Evolutionary conservation across 2,888 invertebrate genomes (phyloP).

Genomic region (Epistrophella euchroma): DNA sequence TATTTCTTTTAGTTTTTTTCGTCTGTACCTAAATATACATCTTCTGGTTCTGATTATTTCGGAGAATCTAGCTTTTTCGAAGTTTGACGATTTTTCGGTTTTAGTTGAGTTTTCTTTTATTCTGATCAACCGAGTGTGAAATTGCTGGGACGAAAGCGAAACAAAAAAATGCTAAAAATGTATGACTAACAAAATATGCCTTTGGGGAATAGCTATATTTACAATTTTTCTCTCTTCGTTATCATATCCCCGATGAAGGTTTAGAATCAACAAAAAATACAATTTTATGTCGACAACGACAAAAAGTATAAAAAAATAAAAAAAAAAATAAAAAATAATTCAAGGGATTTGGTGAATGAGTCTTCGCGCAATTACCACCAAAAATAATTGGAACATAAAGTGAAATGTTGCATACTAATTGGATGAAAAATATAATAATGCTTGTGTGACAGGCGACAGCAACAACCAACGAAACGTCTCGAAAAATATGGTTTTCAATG

Average conservation of each 20-base stretch:
- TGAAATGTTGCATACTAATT: slow-evolving; percentile 59
- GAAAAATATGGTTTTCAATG: slow-evolving; percentile 10
- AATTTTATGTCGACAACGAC: slow-evolving; percentile 18
- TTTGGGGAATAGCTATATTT: background rate
- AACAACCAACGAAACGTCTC: background rate
- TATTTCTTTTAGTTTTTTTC: slow-evolving; percentile 1
- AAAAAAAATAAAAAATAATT: slow-evolving; percentile 7
- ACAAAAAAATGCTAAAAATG: slow-evolving; percentile 28
- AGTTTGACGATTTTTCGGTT: background rate
- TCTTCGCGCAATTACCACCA: slow-evolving; percentile 47
- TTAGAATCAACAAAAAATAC: background rate
- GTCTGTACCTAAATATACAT: slow-evolving; percentile 15
- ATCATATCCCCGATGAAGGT: slow-evolving; percentile 10
- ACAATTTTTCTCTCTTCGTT: background rate
- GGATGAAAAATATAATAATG: slow-evolving; percentile 24
- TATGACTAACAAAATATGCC: slow-evolving; percentile 56
- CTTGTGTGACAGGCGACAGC: slow-evolving; percentile 8
- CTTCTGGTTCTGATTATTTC: slow-evolving; percentile 26
- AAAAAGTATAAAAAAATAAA: slow-evolving; percentile 2
- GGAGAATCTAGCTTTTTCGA: slow-evolving; percentile 1
- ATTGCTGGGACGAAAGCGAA: slow-evolving; percentile 15
- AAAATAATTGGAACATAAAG: slow-evolving; percentile 62
- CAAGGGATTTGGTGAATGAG: slow-evolving; percentile 31
- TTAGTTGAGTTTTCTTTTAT: background rate
- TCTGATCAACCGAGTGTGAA: slow-evolving; percentile 43